Percentiles rank a stretch among this genome's conserved stretches.
These are phyloP conservation scores for Thomomys bottae DNA, from an alignment of 2,113 vertebrate genomes.

Conservation along the genomic window DNA sequence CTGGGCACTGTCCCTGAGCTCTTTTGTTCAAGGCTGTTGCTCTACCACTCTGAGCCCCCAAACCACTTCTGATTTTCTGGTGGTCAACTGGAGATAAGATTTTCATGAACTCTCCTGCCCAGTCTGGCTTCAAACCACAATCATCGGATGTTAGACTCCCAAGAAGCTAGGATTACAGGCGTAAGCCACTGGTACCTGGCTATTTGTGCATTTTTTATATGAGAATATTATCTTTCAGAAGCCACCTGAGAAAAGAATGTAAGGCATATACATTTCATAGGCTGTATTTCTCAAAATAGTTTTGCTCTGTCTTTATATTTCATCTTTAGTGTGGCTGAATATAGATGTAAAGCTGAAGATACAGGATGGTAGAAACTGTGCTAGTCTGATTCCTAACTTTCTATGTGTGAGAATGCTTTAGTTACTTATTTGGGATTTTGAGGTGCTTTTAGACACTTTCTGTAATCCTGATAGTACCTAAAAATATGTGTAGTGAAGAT, in stretches of 20 bases:
- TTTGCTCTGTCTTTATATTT: neutral
- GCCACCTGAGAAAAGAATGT: neutral
- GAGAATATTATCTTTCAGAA: neutral
- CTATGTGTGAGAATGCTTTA: neutral
- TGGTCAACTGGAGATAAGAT: too few relatives aligned
- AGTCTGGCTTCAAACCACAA: too few relatives aligned
- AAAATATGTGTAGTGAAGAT: neutral
- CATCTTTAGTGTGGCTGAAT: neutral
- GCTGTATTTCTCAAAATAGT: neutral
- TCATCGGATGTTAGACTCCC: too few relatives aligned
- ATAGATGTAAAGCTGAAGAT: slow-evolving; percentile 11
- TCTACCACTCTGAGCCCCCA: too few relatives aligned
- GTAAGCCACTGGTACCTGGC: too few relatives aligned
- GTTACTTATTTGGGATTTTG: neutral
- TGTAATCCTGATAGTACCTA: neutral
- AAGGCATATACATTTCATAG: neutral
- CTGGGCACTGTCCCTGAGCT: too few relatives aligned
- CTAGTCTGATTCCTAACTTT: neutral
- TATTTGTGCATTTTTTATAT: too few relatives aligned
- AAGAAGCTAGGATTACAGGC: too few relatives aligned
- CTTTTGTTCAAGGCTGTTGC: too few relatives aligned
- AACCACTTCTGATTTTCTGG: too few relatives aligned
- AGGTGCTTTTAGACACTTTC: neutral
- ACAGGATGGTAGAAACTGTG: neutral
- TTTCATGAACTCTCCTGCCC: too few relatives aligned